These are phyloP conservation scores for Philaethria dido DNA, from an alignment of 2,888 invertebrate species.

Conservation along the genomic window DNA sequence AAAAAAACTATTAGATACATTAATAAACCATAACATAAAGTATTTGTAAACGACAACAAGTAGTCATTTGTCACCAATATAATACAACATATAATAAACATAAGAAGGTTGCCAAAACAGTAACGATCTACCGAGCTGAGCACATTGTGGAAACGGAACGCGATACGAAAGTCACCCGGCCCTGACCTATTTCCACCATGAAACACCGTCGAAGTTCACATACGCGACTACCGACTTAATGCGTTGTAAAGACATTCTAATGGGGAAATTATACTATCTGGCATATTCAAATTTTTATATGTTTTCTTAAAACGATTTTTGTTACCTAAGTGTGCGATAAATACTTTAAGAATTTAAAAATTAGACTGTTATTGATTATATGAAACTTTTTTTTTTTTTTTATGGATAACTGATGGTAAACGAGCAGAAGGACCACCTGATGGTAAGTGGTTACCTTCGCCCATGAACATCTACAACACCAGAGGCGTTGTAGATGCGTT, in stretches of 20 bases:
- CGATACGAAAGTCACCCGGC: slow-evolving; percentile 24
- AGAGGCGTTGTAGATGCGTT: too few relatives aligned
- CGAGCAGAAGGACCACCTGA: too few relatives aligned
- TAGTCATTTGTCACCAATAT: slow-evolving; percentile 7
- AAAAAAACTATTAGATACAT: not conserved
- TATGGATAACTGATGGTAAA: too few relatives aligned
- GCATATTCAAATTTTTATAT: too few relatives aligned
- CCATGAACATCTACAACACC: too few relatives aligned
- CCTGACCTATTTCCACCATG: slow-evolving; percentile 26
- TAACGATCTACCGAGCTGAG: slow-evolving; percentile 23
- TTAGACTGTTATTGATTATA: too few relatives aligned
- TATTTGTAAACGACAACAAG: not conserved
- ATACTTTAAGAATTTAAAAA: too few relatives aligned
- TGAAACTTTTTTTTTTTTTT: too few relatives aligned
- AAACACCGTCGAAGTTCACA: slow-evolving; percentile 1
- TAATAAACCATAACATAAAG: not conserved
- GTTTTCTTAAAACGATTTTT: too few relatives aligned
- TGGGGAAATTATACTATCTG: not conserved
- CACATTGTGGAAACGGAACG: slow-evolving; percentile 24
- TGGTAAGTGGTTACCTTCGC: too few relatives aligned
- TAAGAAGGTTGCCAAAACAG: slow-evolving; percentile 14
- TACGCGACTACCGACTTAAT: not conserved
- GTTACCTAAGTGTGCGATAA: too few relatives aligned
- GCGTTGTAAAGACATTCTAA: not conserved
- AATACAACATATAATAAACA: not conserved